These are phyloP conservation scores for Dicyrtomina minuta DNA, from an alignment of 2,888 invertebrate species.

Conservation along the genomic window DNA sequence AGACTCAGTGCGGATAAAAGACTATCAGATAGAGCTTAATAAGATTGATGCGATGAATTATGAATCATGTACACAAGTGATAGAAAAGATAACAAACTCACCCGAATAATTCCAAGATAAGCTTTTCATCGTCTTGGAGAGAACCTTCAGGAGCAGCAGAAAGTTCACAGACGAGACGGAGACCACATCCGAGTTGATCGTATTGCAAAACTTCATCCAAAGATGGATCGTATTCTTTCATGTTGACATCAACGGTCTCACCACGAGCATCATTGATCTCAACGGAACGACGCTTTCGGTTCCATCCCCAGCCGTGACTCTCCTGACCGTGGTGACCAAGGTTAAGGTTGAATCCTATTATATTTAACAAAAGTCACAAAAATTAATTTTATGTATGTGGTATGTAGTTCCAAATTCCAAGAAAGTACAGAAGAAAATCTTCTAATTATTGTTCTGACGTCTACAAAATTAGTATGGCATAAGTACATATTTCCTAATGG, in stretches of 20 bases:
- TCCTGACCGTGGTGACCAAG: constrained; percentile 31
- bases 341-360: constrained; percentile 35
- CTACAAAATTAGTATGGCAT: too few relatives aligned
- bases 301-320: constrained; percentile 38
- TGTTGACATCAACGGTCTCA: constrained; percentile 29
- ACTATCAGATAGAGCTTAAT: too few relatives aligned
- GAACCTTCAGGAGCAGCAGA: constrained; percentile 35
- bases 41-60: too few relatives aligned
- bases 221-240: constrained; percentile 43
- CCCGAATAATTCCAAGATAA: constrained; percentile 52
- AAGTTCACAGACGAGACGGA: constrained; percentile 51
- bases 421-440: too few relatives aligned
- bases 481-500: too few relatives aligned
- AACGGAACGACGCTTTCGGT: constrained; percentile 29
- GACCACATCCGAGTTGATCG: constrained; percentile 50
- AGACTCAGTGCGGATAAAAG: too few relatives aligned
- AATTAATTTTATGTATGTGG: neutral
- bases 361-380: neutral
- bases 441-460: too few relatives aligned
- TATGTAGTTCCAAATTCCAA: too few relatives aligned
- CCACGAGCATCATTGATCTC: constrained; percentile 29
- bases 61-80: too few relatives aligned
- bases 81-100: constrained; percentile 30
- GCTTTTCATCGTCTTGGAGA: constrained; percentile 45
- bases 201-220: constrained; percentile 48